Evolutionary conservation across 2,888 invertebrate species (phyloP), one percentile per base, ranked within the genome.

Genomic region (Cancer borealis): DNA sequence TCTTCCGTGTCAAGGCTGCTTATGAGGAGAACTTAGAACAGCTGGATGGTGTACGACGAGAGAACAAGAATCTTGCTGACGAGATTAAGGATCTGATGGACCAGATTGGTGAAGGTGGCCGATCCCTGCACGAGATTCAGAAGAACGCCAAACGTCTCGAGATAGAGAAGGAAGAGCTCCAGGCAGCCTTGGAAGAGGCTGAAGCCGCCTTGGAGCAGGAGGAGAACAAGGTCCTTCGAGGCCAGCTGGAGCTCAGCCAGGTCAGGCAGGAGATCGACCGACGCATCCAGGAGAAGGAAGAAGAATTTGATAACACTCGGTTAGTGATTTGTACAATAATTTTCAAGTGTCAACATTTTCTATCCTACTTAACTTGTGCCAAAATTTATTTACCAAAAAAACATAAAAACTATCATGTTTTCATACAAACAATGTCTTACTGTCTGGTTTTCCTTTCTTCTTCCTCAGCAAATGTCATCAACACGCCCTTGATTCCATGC

Each of bases 31-130:
- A 98, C 96, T 98, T 99, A 97, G 99, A 99, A 97, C 99, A 99
- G 97, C 98, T 99, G 96, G 99, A 99, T 97, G 98, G 99, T 96
- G 98, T 99, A 96, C 98, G 99, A 96, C 98, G 99, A 96, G 99
- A 99, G 97, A 99, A 99, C 98, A 99, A 99, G 98, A 99, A 99
- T 97, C 98, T 99, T 97, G 99, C 99, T 96, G 99, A 99, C 97
- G 99, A 99, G 97, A 99, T 99, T 97, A 99, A 99, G 97, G 99
- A 99, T 97, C 97, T 99, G 96, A 98, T 99, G 96, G 99, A 99
- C 97, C 99, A 99, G 97, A 98, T 99, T 97, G 99, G 99, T 96
- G 99, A 99, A 97, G 99, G 99, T 97, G 99, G 99, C 96, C 98
- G 99, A 97, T 99, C 98, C 98, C 99, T 99, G 96, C 99, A 99